phyloP scores from a whole-genome alignment of 2,888 invertebrate species.

The Minunthozetes semirufus region DNA sequence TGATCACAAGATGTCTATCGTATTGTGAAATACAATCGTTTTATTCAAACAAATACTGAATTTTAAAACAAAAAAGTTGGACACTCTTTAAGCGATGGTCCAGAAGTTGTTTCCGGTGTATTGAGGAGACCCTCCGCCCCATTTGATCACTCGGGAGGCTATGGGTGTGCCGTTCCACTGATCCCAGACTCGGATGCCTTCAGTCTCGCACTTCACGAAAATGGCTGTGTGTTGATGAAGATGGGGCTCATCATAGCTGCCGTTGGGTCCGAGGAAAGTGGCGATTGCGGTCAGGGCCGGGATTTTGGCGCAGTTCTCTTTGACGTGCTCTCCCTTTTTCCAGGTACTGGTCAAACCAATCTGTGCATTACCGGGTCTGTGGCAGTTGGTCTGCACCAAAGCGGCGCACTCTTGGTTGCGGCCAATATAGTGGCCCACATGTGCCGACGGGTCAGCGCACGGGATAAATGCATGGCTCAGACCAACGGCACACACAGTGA shows the following conservation, averaged over 20 bases:
- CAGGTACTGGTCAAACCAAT: constrained; percentile 30
- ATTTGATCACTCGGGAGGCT: constrained; percentile 16
- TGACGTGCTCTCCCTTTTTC: constrained; percentile 28
- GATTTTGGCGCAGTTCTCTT: constrained; percentile 32
- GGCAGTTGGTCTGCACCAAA: constrained; percentile 31
- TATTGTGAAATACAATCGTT: too few relatives aligned
- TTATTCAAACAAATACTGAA: too few relatives aligned
- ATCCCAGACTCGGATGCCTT: constrained; percentile 32
- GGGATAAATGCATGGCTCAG: constrained; percentile 17
- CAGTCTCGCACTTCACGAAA: constrained; percentile 27
- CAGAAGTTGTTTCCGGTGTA: constrained; percentile 35
- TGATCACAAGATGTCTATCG: too few relatives aligned
- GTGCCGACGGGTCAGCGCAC: neutral
- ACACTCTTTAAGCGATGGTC: constrained; percentile 25
- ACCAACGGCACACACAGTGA: neutral
- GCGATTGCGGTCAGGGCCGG: constrained; percentile 35
- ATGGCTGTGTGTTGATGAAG: constrained; percentile 34
- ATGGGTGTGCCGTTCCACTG: constrained; percentile 30
- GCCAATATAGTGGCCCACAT: constrained; percentile 25
- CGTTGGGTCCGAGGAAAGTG: constrained; percentile 32
- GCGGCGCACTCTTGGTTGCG: constrained; percentile 31
- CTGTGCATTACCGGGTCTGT: constrained; percentile 31
- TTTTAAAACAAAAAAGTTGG: neutral
- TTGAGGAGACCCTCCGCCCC: neutral
- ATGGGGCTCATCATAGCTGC: constrained; percentile 31